phyloP scores from a whole-genome alignment of 2,888 invertebrate genomes.

The Boloria selene region DNA sequence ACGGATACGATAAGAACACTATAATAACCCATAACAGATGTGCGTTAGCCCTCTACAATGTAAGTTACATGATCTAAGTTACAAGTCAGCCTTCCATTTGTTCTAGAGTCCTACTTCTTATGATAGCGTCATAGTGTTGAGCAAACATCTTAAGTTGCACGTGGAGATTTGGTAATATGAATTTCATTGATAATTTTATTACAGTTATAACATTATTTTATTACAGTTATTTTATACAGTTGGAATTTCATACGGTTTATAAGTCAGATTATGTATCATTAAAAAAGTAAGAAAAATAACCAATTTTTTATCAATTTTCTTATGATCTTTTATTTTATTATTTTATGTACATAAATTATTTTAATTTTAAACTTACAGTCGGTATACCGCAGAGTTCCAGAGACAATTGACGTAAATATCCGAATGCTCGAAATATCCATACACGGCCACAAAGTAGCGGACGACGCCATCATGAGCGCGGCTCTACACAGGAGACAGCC shows the following conservation, averaged over 20 bases:
- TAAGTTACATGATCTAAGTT: slow-evolving; percentile 47
- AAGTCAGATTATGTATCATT: too few species aligned
- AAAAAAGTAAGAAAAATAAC: too few species aligned
- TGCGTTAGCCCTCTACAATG: slow-evolving; percentile 59
- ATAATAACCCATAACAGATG: slow-evolving; percentile 60
- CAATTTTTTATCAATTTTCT: too few species aligned
- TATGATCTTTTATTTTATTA: too few species aligned
- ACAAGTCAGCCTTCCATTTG: background rate
- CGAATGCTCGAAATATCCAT: slow-evolving; percentile 83
- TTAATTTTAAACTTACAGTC: slow-evolving; percentile 61
- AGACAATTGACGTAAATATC: slow-evolving; percentile 68
- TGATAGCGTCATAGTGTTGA: too few species aligned
- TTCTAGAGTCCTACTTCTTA: too few species aligned
- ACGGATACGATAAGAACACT: slow-evolving; percentile 50
- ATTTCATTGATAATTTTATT: too few species aligned
- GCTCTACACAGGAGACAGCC: slow-evolving; percentile 70
- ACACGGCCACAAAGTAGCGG: slow-evolving; percentile 83
- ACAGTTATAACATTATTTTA: too few species aligned
- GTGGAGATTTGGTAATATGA: too few species aligned
- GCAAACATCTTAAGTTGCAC: too few species aligned
- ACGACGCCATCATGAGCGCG: slow-evolving; percentile 72
- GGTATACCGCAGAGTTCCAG: slow-evolving; percentile 63
- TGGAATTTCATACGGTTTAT: too few species aligned
- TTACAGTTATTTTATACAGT: too few species aligned
- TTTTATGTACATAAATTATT: background rate